phyloP scores from a whole-genome alignment of 1,140 invertebrate genomes.

The Ostrea edulis region DNA sequence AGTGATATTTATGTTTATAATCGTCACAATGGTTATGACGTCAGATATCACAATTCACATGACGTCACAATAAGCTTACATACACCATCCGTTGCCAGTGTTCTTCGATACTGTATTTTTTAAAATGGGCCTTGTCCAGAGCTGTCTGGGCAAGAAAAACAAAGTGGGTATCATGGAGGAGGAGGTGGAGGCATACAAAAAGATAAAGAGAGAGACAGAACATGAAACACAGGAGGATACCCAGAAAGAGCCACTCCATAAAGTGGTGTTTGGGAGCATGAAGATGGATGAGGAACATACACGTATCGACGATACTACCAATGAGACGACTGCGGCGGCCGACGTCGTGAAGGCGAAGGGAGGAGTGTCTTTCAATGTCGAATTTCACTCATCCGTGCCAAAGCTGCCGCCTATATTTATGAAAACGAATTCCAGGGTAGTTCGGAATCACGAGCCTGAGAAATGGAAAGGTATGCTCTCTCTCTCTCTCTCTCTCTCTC shows the following conservation, averaged over 20 bases:
- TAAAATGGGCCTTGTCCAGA: background rate
- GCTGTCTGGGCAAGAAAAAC: background rate
- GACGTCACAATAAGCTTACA: background rate
- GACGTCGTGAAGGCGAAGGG: too few relatives aligned
- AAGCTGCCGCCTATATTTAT: background rate
- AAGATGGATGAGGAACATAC: background rate
- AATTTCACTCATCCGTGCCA: background rate
- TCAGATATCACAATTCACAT: background rate
- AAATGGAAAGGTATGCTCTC: background rate
- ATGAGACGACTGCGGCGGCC: background rate
- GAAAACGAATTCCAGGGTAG: background rate
- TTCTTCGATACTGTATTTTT: background rate
- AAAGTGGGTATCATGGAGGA: background rate
- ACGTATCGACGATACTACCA: background rate
- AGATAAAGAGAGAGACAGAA: background rate
- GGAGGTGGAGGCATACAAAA: background rate
- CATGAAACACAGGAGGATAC: background rate
- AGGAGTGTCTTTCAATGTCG: background rate
- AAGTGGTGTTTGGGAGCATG: background rate
- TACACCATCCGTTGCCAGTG: too few relatives aligned
- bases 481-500: too few relatives aligned
- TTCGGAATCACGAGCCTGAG: background rate
- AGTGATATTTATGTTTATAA: too few relatives aligned
- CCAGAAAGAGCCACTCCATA: background rate
- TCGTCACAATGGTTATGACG: too few relatives aligned